Base-by-base conservation (phyloP, 1,140 invertebrate genomes). In the Leptonema lineaticorne region DNA sequence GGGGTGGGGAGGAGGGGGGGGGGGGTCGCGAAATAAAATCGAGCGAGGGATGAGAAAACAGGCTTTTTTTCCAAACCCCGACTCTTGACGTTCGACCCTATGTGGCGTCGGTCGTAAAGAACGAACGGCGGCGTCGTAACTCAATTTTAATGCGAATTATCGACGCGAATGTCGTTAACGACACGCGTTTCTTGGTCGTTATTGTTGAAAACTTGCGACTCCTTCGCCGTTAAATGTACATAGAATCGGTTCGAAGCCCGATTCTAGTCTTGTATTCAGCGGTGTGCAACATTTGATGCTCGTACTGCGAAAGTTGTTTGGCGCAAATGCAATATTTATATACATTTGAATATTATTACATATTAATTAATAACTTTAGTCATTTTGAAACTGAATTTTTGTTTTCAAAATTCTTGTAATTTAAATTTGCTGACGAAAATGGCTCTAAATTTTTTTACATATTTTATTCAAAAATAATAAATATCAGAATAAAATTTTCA, bases 131-230 rank as follows among this genome's bases (percentile, higher is more conserved):
- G 66, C 57, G 62, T 58, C 69, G 58, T 71, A 68, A 71, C 53
- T 71, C 69, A 71, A 71, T 71, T 71, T 71, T 71, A 71, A 65
- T 57, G 69, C 46, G 65, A 63, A 60, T 48, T 71, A 71, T 71
- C 48, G 69, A 48, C 67, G 5, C 16, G 37, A 41, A 41, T 16
- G 57, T 30, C 57, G 33, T 59, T 59, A 59, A 41, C 24, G 33
- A 59, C 57, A 59, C 57, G 33, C 33, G 50, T 53, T 26, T 53
- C 50, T 27, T 8, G 28, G 24, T 20, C 28, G 28, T 41, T 24
- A 59, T 41, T 41, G 57, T 59, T 30, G 16, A 59, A 33, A 59
- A 59, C 14, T 59, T 59, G 4, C 57, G 5, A 28, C 6, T 2
- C 28, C 33, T 33, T 20, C 9, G 24, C 56, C 26, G 18, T 18